phyloP scores from a whole-genome alignment of 2,888 invertebrate species.

The Gordius sp. region DNA sequence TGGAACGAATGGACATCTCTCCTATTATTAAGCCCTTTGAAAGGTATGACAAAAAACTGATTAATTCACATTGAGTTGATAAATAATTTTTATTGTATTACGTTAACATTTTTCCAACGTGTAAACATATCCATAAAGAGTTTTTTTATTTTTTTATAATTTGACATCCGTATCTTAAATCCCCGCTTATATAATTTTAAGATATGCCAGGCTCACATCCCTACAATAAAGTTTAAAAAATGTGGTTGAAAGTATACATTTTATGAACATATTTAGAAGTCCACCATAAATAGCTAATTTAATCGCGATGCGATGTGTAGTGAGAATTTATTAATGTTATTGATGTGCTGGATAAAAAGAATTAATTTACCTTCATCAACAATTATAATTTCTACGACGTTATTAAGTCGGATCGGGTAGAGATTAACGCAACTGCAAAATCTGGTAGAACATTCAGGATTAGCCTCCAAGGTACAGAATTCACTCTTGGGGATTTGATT shows the following conservation, averaged over 20 bases:
- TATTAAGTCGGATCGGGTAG: neutral
- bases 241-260: no score
- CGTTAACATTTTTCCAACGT: neutral
- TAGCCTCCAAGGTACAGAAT: neutral
- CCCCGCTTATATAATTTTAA: no score
- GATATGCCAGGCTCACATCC: no score
- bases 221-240: no score
- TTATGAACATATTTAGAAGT: no score
- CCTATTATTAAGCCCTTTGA: neutral
- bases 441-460: neutral
- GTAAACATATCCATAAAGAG: no score
- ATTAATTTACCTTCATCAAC: neutral
- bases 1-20: neutral
- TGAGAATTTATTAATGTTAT: no score
- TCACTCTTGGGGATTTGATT: neutral
- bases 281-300: no score
- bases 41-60: neutral
- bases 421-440: neutral
- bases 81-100: neutral
- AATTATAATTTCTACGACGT: neutral
- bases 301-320: no score
- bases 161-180: no score
- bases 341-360: neutral
- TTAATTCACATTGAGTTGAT: neutral
- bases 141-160: no score